Base-by-base conservation (phyloP, 2,888 invertebrate species). In the Coenonympha arcania region DNA sequence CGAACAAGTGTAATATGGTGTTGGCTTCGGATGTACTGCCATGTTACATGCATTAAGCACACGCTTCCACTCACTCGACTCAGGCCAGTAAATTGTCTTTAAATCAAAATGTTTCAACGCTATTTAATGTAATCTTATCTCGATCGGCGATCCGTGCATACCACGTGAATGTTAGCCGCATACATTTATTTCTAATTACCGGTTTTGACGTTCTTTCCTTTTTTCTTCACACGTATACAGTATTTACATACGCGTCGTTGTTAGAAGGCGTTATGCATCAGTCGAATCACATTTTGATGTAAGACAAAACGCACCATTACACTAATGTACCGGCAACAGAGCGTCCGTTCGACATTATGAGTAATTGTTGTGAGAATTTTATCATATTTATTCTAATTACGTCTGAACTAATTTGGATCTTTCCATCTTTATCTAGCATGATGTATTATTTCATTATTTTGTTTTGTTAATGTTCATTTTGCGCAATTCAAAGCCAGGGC, bases 401-500 rank as follows among this genome's bases (percentile, higher is more conserved):
- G 72, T 79, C 76, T 72, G 75, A 71, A 73, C 74, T 77, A 73
- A 79, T 76, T 75, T 76, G 73, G 73, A 75, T 79, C 81, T 82
- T 79, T 84, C 82, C 80, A 79, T 77, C 79, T 83, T n/a, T 81
- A 81, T 84, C 75, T 78, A 74, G 85, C 86, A 85, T 86, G 86
- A 85, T 85, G 65, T 82, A 84, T 83, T 79, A 78, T 80, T 81
- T 82, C 81, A 83, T 84, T 81, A 69, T 80, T 79, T 57, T 45
- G 57, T 58, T 54, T 59, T 57, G 56, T 48, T 57, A 50, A 52
- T 45, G 75, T 83, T 84, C 82, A 80, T 82, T 84, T 87, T 77
- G 81, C 80, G 81, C 83, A 78, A 84, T 83, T 82, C 79, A 86
- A 88, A 91, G 94, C 94, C 94, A 94, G 94, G 94, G 94, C 94